phyloP scores from a whole-genome alignment of 1,140 invertebrate genomes.

The Wiebesia pumilae region DNA sequence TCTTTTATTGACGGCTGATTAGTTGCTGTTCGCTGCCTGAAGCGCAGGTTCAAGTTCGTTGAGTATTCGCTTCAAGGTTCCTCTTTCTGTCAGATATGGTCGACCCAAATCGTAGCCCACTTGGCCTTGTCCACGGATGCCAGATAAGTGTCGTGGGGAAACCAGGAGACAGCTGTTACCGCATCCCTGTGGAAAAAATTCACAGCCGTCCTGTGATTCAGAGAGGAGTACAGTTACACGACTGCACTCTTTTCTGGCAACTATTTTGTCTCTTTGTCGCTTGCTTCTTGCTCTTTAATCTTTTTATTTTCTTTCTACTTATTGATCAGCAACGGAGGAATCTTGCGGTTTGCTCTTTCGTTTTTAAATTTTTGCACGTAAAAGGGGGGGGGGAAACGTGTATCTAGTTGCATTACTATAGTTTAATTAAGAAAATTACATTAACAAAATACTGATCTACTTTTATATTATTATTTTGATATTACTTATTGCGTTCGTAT shows the following conservation, averaged over 20 bases:
- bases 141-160: conserved; percentile 87
- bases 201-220: conserved; percentile 53
- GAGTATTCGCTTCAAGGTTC: conserved; percentile 16
- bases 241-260: neutral
- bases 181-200: conserved; percentile 81
- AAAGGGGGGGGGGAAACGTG: neutral
- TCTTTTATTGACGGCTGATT: no score
- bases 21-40: neutral
- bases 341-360: neutral
- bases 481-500: neutral
- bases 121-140: conserved; percentile 92
- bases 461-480: neutral
- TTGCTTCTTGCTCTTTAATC: neutral
- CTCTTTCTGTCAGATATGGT: conserved; percentile 70
- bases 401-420: neutral
- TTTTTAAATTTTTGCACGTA: neutral
- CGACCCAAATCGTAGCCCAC: conserved; percentile 90
- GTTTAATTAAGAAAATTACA: no score
- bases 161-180: conserved; percentile 94
- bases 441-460: conserved; percentile 7
- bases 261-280: neutral
- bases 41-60: neutral
- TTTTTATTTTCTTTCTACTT: neutral
- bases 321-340: neutral
- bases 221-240: conserved; percentile 35